Conservation (phyloP, 2,888 invertebrate species). For the Dendrolimus pini region DNA sequence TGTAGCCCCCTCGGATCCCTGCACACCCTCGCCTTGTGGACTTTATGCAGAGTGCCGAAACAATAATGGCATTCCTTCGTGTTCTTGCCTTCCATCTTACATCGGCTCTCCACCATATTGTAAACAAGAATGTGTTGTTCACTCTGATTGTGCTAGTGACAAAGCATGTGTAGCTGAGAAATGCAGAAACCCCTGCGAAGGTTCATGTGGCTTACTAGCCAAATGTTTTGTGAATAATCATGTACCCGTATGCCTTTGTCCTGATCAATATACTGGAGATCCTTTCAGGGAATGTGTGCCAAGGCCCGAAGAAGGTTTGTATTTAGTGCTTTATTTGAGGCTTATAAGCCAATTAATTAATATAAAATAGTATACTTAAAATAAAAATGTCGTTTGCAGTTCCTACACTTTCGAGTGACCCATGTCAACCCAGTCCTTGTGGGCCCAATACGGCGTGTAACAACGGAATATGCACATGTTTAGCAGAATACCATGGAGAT, state of each 20-base stretch:
- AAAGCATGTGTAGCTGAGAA: slow-evolving; percentile 82
- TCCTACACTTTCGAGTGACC: slow-evolving; percentile 45
- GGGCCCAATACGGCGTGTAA: slow-evolving; percentile 78
- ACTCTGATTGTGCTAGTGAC: slow-evolving; percentile 79
- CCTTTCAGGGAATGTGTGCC: slow-evolving; percentile 81
- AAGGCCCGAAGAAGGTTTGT: slow-evolving; percentile 66
- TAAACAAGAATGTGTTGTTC: slow-evolving; percentile 80
- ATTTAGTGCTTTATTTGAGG: neutral
- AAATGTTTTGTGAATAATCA: slow-evolving; percentile 83
- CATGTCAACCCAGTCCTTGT: slow-evolving; percentile 80
- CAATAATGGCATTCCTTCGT: slow-evolving; percentile 81
- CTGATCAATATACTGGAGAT: slow-evolving; percentile 80
- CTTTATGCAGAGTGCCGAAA: slow-evolving; percentile 84
- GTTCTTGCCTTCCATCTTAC: slow-evolving; percentile 81
- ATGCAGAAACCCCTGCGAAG: slow-evolving; percentile 82
- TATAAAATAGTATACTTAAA: neutral
- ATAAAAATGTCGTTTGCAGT: slow-evolving; percentile 27
- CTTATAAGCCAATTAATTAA: neutral
- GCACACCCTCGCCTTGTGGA: slow-evolving; percentile 85
- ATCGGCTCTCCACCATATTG: slow-evolving; percentile 80
- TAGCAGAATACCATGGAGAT: slow-evolving; percentile 79
- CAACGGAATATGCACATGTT: slow-evolving; percentile 78
- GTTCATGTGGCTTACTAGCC: slow-evolving; percentile 81
- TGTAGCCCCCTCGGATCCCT: slow-evolving; percentile 75
- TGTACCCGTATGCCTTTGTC: slow-evolving; percentile 83